Percentiles rank a stretch among this genome's conserved stretches.
Evolutionary conservation across 2,888 invertebrate species (phyloP).

Genomic region (Caenorhabditis becei): DNA sequence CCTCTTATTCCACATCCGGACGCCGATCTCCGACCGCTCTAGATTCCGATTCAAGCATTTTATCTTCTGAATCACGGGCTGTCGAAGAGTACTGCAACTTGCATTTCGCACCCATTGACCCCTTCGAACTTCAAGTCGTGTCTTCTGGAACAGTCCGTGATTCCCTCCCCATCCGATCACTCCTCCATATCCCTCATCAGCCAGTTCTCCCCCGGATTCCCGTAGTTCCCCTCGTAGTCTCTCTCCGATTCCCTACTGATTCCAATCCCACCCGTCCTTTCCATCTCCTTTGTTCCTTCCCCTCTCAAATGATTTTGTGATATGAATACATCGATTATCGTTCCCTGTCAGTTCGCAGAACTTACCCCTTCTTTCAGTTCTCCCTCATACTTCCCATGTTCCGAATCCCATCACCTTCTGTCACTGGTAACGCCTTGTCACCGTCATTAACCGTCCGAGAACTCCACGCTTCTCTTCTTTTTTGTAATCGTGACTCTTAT

Average conservation of each 20-base stretch:
- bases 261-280: conserved; percentile 3
- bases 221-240: background rate
- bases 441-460: background rate
- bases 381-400: background rate
- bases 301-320: background rate
- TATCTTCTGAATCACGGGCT: no score
- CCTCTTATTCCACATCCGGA: conserved; percentile 56
- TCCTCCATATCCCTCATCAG: background rate
- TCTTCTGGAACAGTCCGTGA: background rate
- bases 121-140: background rate
- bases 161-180: background rate
- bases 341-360: background rate
- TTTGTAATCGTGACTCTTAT: conserved; percentile 17
- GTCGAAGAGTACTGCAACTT: no score
- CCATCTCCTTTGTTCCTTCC: background rate
- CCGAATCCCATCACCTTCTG: background rate
- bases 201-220: background rate
- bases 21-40: conserved; percentile 66
- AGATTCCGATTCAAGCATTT: conserved; percentile 17
- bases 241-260: background rate
- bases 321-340: background rate
- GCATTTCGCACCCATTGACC: no score
- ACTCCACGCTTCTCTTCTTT: conserved; percentile 3
- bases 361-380: background rate
- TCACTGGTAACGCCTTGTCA: conserved; percentile 24